A percentile compares a stretch with the other conserved stretches of the same genome.
Evolutionary conservation across 2,113 vertebrate species (phyloP).

Genomic region (Empidonax alnorum): DNA sequence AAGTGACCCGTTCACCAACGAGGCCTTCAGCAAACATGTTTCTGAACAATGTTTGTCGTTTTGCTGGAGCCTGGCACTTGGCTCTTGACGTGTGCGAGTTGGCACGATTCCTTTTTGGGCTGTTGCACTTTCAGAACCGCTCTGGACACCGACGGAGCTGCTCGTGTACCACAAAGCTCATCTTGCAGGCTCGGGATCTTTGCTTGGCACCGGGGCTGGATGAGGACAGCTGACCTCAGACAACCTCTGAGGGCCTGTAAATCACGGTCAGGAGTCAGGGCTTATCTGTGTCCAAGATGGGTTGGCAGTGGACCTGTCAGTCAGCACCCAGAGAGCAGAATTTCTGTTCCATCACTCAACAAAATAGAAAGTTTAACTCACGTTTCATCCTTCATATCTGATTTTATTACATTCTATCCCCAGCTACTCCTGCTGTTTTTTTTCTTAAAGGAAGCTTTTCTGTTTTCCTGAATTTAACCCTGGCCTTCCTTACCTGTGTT

Average conservation of each 20-base stretch:
- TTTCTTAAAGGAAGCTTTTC: neutral
- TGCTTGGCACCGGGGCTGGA: neutral
- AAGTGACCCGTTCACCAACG: slow-evolving; percentile 54
- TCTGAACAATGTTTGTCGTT: slow-evolving; percentile 42
- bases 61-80: neutral
- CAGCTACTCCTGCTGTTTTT: neutral
- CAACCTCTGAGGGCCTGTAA: neutral
- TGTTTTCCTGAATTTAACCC: neutral
- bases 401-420: neutral
- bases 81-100: neutral
- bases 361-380: neutral
- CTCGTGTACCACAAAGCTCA: neutral
- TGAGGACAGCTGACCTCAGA: neutral
- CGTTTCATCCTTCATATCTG: neutral
- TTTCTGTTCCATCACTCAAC: neutral
- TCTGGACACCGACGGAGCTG: fast-evolving
- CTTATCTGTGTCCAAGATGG: neutral
- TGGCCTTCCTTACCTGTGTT: neutral
- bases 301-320: neutral
- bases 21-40: slow-evolving; percentile 44
- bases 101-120: neutral
- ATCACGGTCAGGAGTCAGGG: neutral
- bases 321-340: neutral
- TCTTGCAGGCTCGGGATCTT: fast-evolving
- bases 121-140: neutral